These are phyloP conservation scores for Lithobates sylvaticus DNA, from an alignment of 2,797 vertebrate species.

Conservation along the genomic window DNA sequence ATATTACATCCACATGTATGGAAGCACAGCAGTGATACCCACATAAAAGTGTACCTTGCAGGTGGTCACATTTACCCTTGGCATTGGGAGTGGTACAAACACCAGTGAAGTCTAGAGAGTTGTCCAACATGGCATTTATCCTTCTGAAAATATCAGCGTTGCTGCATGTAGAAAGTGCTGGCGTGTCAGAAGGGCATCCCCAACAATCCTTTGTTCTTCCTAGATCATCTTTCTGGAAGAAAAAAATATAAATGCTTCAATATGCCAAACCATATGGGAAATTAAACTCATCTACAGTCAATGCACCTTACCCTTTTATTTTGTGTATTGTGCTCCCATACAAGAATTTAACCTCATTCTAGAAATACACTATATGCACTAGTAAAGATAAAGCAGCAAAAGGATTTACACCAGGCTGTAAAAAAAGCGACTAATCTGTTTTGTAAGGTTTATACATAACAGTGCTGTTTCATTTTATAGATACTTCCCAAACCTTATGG, in stretches of 20 bases:
- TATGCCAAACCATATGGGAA: background rate
- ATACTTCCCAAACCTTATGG: constrained; percentile 4
- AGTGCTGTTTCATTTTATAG: background rate
- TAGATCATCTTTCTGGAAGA: constrained; percentile 78
- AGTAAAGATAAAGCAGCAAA: background rate
- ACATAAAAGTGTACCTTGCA: constrained; percentile 78
- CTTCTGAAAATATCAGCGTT: constrained; percentile 94
- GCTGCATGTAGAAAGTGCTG: constrained; percentile 93
- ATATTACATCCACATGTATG: background rate
- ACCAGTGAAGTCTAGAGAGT: constrained; percentile 92
- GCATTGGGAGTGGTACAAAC: constrained; percentile 92
- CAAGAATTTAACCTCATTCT: too few species aligned
- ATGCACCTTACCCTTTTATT: too few species aligned
- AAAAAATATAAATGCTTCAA: background rate
- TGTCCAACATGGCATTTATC: constrained; percentile 97
- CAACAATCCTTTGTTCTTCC: constrained; percentile 84
- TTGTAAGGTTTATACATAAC: background rate
- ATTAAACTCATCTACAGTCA: too few species aligned
- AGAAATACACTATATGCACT: background rate
- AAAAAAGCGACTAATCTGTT: too few species aligned
- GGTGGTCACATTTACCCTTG: constrained; percentile 82
- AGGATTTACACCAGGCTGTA: background rate
- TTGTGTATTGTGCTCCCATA: too few species aligned
- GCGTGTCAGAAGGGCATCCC: constrained; percentile 79
- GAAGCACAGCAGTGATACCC: too few species aligned